These are phyloP conservation scores for Epinotia brunnichana DNA, from an alignment of 2,888 invertebrate genomes.

Conservation along the genomic window DNA sequence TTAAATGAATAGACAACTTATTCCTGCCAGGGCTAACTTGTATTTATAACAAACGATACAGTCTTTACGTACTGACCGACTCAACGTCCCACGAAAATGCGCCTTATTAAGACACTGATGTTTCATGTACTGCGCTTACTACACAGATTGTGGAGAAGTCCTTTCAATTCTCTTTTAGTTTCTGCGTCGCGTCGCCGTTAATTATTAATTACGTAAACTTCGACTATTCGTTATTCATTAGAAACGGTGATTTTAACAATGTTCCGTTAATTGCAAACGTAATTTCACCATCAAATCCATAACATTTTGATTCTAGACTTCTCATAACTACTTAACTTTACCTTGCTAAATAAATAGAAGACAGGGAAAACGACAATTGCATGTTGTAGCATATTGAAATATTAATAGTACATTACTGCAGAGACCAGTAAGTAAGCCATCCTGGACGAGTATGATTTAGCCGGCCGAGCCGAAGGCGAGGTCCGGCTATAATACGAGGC, in stretches of 20 bases:
- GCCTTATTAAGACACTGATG: no score
- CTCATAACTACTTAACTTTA: neutral
- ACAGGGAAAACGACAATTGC: neutral
- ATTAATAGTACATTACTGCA: no score
- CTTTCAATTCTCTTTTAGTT: slow-evolving; percentile 28
- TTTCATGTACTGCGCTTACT: neutral
- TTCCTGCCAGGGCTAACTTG: no score
- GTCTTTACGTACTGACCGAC: no score
- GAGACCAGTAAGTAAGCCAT: no score
- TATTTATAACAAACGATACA: no score
- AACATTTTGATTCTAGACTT: neutral
- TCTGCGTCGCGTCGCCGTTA: slow-evolving; percentile 23
- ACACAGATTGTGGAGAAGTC: slow-evolving; percentile 11
- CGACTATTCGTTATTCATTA: slow-evolving; percentile 28
- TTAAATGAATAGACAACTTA: no score
- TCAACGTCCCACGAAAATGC: no score
- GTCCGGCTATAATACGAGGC: no score
- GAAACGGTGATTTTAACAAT: slow-evolving; percentile 23
- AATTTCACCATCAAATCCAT: neutral
- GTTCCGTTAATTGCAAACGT: slow-evolving; percentile 23
- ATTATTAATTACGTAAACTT: slow-evolving; percentile 27
- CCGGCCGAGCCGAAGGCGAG: no score
- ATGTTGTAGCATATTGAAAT: neutral
- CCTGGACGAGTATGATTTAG: no score
- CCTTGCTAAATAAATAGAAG: neutral